These are phyloP conservation scores for Calephelis virginiensis DNA, from an alignment of 1,140 invertebrate genomes.

Conservation along the genomic window DNA sequence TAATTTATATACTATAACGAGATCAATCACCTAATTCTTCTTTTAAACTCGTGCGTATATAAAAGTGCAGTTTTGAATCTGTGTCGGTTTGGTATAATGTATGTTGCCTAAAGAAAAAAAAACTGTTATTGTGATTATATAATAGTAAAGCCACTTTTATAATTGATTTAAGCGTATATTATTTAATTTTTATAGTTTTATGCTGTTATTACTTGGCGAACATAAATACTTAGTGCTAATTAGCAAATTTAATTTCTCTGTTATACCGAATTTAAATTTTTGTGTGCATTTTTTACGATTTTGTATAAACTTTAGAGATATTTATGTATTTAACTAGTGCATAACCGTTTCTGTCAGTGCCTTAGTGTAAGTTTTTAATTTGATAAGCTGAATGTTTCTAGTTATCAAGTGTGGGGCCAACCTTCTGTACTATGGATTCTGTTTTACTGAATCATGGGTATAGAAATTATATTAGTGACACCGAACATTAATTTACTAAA, in stretches of 20 bases:
- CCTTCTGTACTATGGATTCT: neutral
- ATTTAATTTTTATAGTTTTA: slow-evolving; percentile 18
- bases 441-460: neutral
- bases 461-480: neutral
- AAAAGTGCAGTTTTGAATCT: neutral
- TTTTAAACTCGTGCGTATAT: neutral
- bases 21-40: too few species aligned
- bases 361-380: slow-evolving; percentile 23
- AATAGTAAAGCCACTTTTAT: slow-evolving; percentile 6
- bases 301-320: slow-evolving; percentile 67
- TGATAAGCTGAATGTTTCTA: slow-evolving; percentile 47
- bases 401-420: neutral
- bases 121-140: slow-evolving; percentile 10
- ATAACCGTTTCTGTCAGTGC: slow-evolving; percentile 60
- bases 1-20: too few species aligned
- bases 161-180: slow-evolving; percentile 15
- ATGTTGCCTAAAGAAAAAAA: neutral
- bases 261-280: slow-evolving; percentile 44
- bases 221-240: slow-evolving; percentile 9
- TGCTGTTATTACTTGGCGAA: slow-evolving; percentile 8
- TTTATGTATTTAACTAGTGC: slow-evolving; percentile 58
- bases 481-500: neutral
- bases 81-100: neutral
- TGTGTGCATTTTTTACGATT: slow-evolving; percentile 48
- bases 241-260: slow-evolving; percentile 25